These are phyloP conservation scores for Trinorchestia longiramus DNA, from an alignment of 1,140 invertebrate genomes.

Conservation along the genomic window DNA sequence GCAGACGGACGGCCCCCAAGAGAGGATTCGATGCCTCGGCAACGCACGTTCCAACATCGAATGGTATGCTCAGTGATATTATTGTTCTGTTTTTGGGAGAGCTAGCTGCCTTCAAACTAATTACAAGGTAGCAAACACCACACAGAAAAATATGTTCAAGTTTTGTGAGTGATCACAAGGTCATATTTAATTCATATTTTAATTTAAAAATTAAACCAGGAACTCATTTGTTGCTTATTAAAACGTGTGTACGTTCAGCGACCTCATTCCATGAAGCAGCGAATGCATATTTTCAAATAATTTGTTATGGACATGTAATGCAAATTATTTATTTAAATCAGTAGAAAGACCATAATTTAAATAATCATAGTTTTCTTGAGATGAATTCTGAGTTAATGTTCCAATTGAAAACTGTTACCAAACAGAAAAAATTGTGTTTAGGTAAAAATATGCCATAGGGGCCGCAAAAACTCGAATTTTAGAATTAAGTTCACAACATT, in stretches of 20 bases:
- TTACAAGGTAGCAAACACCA: conserved; percentile 1
- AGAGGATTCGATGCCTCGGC: background rate
- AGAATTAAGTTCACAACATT: too few species aligned
- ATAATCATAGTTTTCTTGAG: too few species aligned
- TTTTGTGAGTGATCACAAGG: background rate
- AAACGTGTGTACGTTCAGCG: background rate
- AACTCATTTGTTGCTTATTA: background rate
- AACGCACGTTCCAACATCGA: conserved; percentile 3
- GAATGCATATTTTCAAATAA: too few species aligned
- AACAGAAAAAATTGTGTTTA: too few species aligned
- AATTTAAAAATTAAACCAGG: background rate
- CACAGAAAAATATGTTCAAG: background rate
- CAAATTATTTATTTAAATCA: too few species aligned
- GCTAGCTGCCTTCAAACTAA: background rate
- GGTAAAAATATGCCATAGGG: too few species aligned
- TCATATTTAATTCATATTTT: background rate
- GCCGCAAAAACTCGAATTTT: too few species aligned
- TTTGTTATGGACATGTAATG: too few species aligned
- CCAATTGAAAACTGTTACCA: too few species aligned
- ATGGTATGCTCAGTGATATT: background rate
- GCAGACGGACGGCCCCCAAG: background rate
- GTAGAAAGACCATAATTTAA: too few species aligned
- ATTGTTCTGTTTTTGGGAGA: background rate
- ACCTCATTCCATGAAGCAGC: too few species aligned
- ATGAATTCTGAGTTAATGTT: too few species aligned